Conservation (phyloP, 1,140 invertebrate genomes). For the Chlorops oryzae region DNA sequence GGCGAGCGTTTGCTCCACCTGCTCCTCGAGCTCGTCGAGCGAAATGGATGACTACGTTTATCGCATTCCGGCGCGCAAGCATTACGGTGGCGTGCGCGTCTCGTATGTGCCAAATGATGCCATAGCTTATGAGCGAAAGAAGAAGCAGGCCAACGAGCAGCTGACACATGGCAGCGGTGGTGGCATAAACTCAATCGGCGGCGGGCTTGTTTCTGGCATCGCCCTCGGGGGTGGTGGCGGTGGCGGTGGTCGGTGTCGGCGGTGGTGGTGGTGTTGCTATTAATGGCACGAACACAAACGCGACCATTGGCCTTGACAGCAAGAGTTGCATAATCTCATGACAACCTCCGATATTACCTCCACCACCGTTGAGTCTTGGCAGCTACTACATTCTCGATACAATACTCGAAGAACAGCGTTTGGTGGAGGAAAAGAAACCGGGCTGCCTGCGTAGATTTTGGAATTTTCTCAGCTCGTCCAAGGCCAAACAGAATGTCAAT, state of each 20-base stretch:
- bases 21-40: slow-evolving; percentile 68
- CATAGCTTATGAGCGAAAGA: slow-evolving; percentile 67
- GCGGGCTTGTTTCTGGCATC: too few relatives aligned
- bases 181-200: slow-evolving; percentile 3
- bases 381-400: slow-evolving; percentile 44
- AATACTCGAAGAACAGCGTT: slow-evolving; percentile 40
- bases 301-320: slow-evolving; percentile 26
- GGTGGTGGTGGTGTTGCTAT: not conserved
- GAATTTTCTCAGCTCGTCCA: slow-evolving; percentile 40
- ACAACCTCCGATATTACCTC: slow-evolving; percentile 43
- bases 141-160: slow-evolving; percentile 50
- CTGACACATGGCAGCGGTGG: slow-evolving; percentile 17
- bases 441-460: slow-evolving; percentile 38
- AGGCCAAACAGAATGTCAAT: too few relatives aligned
- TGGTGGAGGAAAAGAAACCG: slow-evolving; percentile 40
- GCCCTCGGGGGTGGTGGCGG: slow-evolving; percentile 18
- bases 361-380: slow-evolving; percentile 38
- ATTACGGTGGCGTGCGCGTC: slow-evolving; percentile 78
- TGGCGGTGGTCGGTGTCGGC: not conserved
- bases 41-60: slow-evolving; percentile 79
- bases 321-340: slow-evolving; percentile 46
- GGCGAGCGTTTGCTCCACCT: slow-evolving; percentile 77
- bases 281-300: not conserved
- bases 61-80: slow-evolving; percentile 67
- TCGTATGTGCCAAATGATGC: slow-evolving; percentile 86